A percentile compares a stretch with the other conserved stretches of the same genome.
These are phyloP conservation scores for Lasiurus borealis DNA, from an alignment of 2,113 vertebrate species.

Conservation along the genomic window DNA sequence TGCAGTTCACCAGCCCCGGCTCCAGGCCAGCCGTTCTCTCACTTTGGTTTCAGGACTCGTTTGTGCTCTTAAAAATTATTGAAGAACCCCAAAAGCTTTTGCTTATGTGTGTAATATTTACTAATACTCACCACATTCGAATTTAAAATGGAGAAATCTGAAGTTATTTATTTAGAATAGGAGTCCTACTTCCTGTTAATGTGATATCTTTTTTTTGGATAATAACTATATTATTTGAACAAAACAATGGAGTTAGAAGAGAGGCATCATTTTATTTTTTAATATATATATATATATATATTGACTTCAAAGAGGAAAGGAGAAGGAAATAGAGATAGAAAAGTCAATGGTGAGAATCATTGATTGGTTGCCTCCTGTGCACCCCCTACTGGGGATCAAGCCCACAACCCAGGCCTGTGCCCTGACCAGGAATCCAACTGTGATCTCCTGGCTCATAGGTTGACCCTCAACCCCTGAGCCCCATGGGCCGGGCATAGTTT, in stretches of 20 bases:
- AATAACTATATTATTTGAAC: neutral
- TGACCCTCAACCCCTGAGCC: too few species aligned
- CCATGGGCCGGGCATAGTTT: too few species aligned
- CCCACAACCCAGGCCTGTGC: too few species aligned
- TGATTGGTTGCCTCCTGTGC: too few species aligned
- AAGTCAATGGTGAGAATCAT: too few species aligned
- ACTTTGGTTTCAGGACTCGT: neutral
- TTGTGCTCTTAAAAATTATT: neutral
- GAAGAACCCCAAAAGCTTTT: neutral
- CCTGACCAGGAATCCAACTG: too few species aligned
- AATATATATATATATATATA: too few species aligned
- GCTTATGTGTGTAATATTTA: neutral
- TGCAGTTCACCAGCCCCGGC: neutral
- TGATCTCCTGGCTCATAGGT: too few species aligned
- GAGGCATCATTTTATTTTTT: neutral
- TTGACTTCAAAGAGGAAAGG: too few species aligned
- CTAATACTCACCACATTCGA: neutral
- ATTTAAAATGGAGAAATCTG: neutral
- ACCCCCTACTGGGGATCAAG: too few species aligned
- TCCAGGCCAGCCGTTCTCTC: neutral
- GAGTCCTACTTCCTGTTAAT: neutral
- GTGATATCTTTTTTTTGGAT: neutral
- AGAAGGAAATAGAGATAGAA: too few species aligned
- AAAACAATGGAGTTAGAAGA: neutral
- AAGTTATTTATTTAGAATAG: neutral